Evolutionary conservation across 2,888 invertebrate species (phyloP).

Genomic region (Diabrotica balteata): DNA sequence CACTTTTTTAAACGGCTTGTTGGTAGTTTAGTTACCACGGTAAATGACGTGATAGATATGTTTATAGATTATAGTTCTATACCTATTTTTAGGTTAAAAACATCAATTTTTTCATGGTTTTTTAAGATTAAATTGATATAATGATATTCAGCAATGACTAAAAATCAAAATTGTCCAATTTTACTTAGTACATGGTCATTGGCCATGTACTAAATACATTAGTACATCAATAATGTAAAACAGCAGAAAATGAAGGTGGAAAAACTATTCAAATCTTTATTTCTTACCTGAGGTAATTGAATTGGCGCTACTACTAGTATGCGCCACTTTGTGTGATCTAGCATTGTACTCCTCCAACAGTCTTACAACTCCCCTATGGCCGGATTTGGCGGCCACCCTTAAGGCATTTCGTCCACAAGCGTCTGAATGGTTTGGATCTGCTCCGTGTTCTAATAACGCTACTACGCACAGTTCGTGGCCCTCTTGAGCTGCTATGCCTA

Average conservation of each 20-base stretch:
- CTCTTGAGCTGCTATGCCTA: conserved; percentile 94
- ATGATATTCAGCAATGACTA: too few relatives aligned
- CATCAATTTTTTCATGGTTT: too few relatives aligned
- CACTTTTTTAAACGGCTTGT: neutral
- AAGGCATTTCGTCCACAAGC: conserved; percentile 87
- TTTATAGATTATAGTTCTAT: too few relatives aligned
- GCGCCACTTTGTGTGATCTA: conserved; percentile 54
- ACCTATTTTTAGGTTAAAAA: too few relatives aligned
- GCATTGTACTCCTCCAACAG: conserved; percentile 74
- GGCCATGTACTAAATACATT: too few relatives aligned
- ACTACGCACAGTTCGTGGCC: conserved; percentile 93
- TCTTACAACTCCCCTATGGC: conserved; percentile 84
- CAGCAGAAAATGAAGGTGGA: too few relatives aligned
- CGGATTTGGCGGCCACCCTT: conserved; percentile 90
- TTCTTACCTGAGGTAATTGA: conserved; percentile 57
- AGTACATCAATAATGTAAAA: too few relatives aligned
- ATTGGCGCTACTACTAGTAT: conserved; percentile 57
- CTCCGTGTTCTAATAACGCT: conserved; percentile 81
- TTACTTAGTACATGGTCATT: too few relatives aligned
- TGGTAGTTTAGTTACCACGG: neutral
- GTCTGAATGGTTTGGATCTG: conserved; percentile 85
- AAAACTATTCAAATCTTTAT: too few relatives aligned
- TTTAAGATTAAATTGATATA: neutral
- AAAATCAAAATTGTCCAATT: too few relatives aligned
- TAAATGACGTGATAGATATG: too few relatives aligned